Conservation (phyloP, 2,888 invertebrate genomes). For the Anodontia alba region DNA sequence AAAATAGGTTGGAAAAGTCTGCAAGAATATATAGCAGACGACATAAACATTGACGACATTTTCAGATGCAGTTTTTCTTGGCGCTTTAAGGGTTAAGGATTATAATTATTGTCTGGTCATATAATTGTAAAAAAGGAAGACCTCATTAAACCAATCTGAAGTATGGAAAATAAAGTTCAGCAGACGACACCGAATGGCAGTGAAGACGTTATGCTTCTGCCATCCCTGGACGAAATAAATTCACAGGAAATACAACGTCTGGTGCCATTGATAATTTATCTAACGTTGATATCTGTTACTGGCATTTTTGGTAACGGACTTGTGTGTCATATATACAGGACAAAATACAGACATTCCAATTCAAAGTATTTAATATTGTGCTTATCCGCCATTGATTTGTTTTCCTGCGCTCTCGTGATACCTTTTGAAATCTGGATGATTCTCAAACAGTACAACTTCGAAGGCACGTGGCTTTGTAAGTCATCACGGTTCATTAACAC, state of each 20-base stretch:
- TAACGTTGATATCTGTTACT: constrained; percentile 36
- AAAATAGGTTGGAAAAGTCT: no score
- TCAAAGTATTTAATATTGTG: constrained; percentile 48
- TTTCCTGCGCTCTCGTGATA: constrained; percentile 48
- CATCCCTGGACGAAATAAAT: constrained; percentile 29
- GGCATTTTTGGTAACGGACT: constrained; percentile 51
- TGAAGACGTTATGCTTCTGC: no score
- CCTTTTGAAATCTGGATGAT: constrained; percentile 51
- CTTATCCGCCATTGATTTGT: constrained; percentile 51
- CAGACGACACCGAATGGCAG: no score
- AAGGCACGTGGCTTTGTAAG: constrained; percentile 32
- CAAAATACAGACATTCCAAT: constrained; percentile 49
- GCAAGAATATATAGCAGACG: no score
- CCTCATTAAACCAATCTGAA: no score
- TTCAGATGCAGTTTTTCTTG: no score
- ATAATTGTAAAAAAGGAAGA: no score
- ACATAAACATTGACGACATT: no score
- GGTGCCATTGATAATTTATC: constrained; percentile 46
- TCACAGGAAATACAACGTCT: constrained; percentile 39
- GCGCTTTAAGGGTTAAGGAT: no score
- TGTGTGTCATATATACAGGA: constrained; percentile 51
- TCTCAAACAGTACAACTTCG: constrained; percentile 51
- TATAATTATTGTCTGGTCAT: no score
- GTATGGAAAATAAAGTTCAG: no score
- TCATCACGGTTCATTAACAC: constrained; percentile 45